Evolutionary conservation across 2,888 invertebrate genomes (phyloP).

Genomic region (Chymomyza procnemis): DNA sequence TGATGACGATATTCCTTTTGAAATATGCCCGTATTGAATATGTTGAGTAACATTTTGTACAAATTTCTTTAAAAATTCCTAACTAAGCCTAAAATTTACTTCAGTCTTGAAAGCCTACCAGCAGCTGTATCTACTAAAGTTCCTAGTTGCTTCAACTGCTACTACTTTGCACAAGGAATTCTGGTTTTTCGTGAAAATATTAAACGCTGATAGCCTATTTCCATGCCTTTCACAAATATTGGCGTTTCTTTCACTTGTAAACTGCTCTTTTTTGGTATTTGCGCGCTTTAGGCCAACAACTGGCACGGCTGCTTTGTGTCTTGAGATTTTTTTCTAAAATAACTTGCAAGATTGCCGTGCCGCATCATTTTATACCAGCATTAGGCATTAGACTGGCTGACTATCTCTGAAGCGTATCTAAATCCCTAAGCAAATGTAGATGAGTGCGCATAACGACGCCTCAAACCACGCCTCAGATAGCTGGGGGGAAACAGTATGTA

Average conservation of each 20-base stretch:
- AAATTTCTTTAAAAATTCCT: not conserved
- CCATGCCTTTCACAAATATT: slow-evolving; percentile 47
- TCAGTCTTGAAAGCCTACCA: not conserved
- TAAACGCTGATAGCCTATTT: slow-evolving; percentile 21
- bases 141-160: too few relatives aligned
- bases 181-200: slow-evolving; percentile 40
- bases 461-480: not conserved
- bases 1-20: slow-evolving; percentile 59
- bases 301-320: not conserved
- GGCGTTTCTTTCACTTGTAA: not conserved
- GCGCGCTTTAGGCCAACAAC: not conserved
- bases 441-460: slow-evolving; percentile 12
- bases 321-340: slow-evolving; percentile 23
- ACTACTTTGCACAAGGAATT: not conserved
- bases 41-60: slow-evolving; percentile 45
- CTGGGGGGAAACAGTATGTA: not conserved
- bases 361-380: slow-evolving; percentile 40
- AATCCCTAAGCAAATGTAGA: slow-evolving; percentile 48
- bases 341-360: slow-evolving; percentile 37
- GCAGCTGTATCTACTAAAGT: not conserved
- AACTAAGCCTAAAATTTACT: not conserved
- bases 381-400: not conserved
- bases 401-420: slow-evolving; percentile 43
- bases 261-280: not conserved
- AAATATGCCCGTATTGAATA: slow-evolving; percentile 57